A percentile compares a stretch with the other conserved stretches of the same genome.
These are phyloP conservation scores for Brachionus manjavacas DNA, from an alignment of 1,140 invertebrate species.

Conservation along the genomic window DNA sequence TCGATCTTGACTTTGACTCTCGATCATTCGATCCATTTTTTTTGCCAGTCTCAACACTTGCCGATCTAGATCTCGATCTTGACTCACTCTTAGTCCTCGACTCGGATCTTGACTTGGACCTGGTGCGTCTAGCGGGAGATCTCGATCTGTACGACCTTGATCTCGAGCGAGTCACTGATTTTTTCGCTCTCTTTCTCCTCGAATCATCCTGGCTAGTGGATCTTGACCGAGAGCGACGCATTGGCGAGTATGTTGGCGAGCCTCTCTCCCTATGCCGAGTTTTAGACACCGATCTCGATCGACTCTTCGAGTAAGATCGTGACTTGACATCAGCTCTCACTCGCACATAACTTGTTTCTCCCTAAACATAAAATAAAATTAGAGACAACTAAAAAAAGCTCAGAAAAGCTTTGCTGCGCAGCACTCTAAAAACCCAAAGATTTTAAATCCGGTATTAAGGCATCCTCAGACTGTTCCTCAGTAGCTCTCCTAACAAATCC, in stretches of 20 bases:
- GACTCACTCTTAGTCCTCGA: background rate
- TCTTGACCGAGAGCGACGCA: constrained; percentile 6
- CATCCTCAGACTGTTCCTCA: constrained; percentile 5
- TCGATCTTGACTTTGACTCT: constrained; percentile 2
- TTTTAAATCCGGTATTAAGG: background rate
- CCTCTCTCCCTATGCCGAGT: background rate
- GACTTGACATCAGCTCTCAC: background rate
- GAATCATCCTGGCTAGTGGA: constrained; percentile 13
- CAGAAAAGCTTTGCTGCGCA: background rate
- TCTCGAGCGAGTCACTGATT: background rate
- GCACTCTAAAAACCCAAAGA: background rate
- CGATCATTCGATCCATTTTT: background rate
- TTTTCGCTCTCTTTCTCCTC: background rate
- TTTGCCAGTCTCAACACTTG: background rate
- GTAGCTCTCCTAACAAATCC: background rate
- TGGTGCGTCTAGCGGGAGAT: background rate
- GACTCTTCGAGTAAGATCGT: background rate
- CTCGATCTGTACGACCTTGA: constrained; percentile 16
- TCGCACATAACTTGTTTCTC: background rate
- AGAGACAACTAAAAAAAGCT: background rate
- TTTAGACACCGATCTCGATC: background rate
- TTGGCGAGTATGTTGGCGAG: background rate
- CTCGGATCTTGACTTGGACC: background rate
- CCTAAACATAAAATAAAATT: background rate
- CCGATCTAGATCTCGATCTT: constrained; percentile 3